Percentiles rank a stretch among this genome's conserved stretches.
Conservation (phyloP, 1,140 invertebrate genomes). For the Drosophila eugracilis region DNA sequence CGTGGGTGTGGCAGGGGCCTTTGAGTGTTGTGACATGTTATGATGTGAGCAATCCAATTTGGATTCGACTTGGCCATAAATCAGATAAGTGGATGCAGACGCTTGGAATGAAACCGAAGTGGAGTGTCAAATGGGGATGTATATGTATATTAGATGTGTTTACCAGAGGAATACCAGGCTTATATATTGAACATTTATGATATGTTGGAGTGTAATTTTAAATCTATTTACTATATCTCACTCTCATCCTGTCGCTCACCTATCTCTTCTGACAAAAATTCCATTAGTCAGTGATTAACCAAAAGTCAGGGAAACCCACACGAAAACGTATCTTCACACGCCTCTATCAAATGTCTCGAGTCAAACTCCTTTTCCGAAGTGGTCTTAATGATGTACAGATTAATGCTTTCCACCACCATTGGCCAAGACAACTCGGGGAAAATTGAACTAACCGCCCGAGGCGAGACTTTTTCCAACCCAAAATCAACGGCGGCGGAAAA, state of each 20-base stretch:
- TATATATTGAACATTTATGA: too few relatives aligned
- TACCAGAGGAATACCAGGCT: too few relatives aligned
- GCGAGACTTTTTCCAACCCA: slow-evolving; percentile 45
- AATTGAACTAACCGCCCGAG: slow-evolving; percentile 35
- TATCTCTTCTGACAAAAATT: slow-evolving; percentile 25
- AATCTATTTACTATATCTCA: neutral
- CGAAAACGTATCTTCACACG: slow-evolving; percentile 48
- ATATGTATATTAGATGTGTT: neutral
- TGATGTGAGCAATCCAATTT: slow-evolving; percentile 41
- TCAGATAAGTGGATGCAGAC: slow-evolving; percentile 12
- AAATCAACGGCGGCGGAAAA: slow-evolving; percentile 38
- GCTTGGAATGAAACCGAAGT: neutral
- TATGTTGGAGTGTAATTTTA: too few relatives aligned
- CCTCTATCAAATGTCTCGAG: slow-evolving; percentile 47
- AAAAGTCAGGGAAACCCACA: slow-evolving; percentile 53
- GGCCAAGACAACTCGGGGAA: slow-evolving; percentile 11
- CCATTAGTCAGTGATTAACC: slow-evolving; percentile 48
- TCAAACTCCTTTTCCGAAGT: slow-evolving; percentile 36
- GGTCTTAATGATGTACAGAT: slow-evolving; percentile 73
- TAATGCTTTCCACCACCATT: slow-evolving; percentile 64
- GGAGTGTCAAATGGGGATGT: neutral
- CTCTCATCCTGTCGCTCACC: slow-evolving; percentile 15
- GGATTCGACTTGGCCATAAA: slow-evolving; percentile 42
- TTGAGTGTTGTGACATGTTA: slow-evolving; percentile 46
- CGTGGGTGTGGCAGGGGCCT: slow-evolving; percentile 54